These are phyloP conservation scores for Heterotilapia buettikoferi DNA, from an alignment of 2,113 vertebrate genomes.

Conservation along the genomic window DNA sequence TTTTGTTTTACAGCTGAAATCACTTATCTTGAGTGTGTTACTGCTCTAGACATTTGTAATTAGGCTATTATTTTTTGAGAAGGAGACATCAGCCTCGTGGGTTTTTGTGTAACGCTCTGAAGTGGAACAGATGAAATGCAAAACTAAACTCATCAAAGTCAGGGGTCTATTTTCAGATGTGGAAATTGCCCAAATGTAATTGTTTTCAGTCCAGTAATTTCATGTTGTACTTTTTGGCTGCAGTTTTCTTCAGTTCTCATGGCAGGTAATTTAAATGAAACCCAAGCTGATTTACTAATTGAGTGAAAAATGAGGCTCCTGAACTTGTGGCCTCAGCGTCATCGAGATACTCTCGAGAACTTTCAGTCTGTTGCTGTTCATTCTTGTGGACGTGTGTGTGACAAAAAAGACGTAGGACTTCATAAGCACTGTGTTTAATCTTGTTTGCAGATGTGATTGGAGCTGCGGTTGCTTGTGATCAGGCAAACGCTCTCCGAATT, in stretches of 20 bases:
- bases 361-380: neutral
- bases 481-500: neutral
- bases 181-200: constrained; percentile 1
- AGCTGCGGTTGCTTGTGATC: neutral
- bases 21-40: neutral
- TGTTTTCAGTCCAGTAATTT: constrained; percentile 15
- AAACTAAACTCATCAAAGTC: constrained; percentile 16
- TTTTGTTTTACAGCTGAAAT: neutral
- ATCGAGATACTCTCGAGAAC: neutral
- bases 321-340: constrained; percentile 17
- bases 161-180: constrained; percentile 6
- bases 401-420: neutral
- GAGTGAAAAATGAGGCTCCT: constrained; percentile 13
- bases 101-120: neutral
- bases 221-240: neutral
- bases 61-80: neutral
- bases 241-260: neutral
- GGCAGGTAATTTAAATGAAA: constrained; percentile 8
- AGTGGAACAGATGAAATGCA: constrained; percentile 3
- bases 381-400: neutral
- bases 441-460: neutral
- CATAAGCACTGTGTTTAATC: neutral
- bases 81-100: neutral
- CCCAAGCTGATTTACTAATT: constrained; percentile 24
- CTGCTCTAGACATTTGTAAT: constrained; percentile 1